Percentiles rank a stretch among this genome's conserved stretches.
Evolutionary conservation across 37 sponge, comb jelly and placozoan genomes (phyloP).

Genomic region (Halichondria panicea): DNA sequence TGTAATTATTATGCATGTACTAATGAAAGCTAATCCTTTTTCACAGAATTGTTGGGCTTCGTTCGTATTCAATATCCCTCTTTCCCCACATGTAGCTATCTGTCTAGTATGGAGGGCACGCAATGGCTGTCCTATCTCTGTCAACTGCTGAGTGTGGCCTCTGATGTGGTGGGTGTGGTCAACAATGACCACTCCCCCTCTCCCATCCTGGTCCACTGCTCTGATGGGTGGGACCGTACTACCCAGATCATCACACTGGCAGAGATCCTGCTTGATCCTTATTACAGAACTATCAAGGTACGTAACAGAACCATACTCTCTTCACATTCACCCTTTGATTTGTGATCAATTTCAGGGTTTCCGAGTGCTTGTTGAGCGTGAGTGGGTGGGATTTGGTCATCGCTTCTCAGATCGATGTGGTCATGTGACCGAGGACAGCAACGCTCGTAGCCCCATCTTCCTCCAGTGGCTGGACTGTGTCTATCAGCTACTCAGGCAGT

Average conservation of each 20-base stretch:
- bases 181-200: conserved; percentile 14
- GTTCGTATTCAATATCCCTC: too few species aligned
- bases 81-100: conserved; percentile 47
- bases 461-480: conserved; percentile 95
- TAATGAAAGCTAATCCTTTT: too few species aligned
- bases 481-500: conserved; percentile 86
- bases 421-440: conserved; percentile 24
- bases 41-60: too few species aligned
- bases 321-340: not conserved
- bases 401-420: conserved; percentile 86
- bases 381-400: conserved; percentile 94
- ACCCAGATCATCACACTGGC: conserved; percentile 84
- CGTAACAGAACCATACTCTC: conserved; percentile 6
- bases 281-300: conserved; percentile 88
- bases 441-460: conserved; percentile 78
- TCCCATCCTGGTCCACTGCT: conserved; percentile 94
- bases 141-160: conserved; percentile 69
- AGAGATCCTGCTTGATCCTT: conserved; percentile 86
- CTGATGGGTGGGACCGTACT: conserved; percentile 97
- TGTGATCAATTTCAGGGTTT: conserved; percentile 84
- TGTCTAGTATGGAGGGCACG: conserved; percentile 81
- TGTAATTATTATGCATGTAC: too few species aligned
- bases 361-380: conserved; percentile 75
- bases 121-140: conserved; percentile 87
- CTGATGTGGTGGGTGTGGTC: conserved; percentile 68